A percentile compares a stretch with the other conserved stretches of the same genome.
phyloP scores from a whole-genome alignment of 1,140 invertebrate species.

The Calliphora vicina region DNA sequence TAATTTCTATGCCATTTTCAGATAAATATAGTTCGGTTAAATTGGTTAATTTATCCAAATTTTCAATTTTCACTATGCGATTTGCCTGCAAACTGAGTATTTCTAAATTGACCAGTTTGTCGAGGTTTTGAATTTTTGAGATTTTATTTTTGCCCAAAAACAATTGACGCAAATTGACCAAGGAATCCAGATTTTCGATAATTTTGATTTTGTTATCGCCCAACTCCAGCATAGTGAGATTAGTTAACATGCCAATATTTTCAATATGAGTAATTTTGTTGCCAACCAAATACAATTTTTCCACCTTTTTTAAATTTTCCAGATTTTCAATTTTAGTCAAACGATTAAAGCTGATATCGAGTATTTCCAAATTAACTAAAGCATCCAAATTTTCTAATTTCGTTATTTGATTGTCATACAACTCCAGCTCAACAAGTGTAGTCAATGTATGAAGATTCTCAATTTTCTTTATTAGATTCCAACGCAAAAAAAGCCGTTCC shows the following conservation, averaged over 20 bases:
- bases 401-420: conserved; percentile 96
- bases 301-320: conserved; percentile 79
- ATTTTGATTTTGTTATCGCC: conserved; percentile 87
- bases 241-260: conserved; percentile 83
- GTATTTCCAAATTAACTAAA: conserved; percentile 85
- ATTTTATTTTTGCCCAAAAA: conserved; percentile 98
- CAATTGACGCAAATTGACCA: conserved; percentile 78
- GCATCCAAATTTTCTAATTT: conserved; percentile 88
- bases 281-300: conserved; percentile 90
- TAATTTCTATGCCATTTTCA: conserved; percentile 87
- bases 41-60: conserved; percentile 76
- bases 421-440: conserved; percentile 85
- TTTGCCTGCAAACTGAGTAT: conserved; percentile 92
- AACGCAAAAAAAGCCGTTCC: conserved; percentile 82
- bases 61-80: conserved; percentile 87
- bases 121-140: conserved; percentile 85
- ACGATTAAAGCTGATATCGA: conserved; percentile 98
- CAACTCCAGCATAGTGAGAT: conserved; percentile 88
- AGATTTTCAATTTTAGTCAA: conserved; percentile 90
- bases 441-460: conserved; percentile 81
- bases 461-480: conserved; percentile 96
- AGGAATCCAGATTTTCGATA: conserved; percentile 84
- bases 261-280: conserved; percentile 94
- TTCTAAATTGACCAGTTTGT: conserved; percentile 77
- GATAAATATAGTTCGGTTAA: conserved; percentile 92